Percentiles rank a stretch among this genome's conserved stretches.
These are phyloP conservation scores for Dichetophora obliterata DNA, from an alignment of 2,888 invertebrate genomes.

Conservation along the genomic window DNA sequence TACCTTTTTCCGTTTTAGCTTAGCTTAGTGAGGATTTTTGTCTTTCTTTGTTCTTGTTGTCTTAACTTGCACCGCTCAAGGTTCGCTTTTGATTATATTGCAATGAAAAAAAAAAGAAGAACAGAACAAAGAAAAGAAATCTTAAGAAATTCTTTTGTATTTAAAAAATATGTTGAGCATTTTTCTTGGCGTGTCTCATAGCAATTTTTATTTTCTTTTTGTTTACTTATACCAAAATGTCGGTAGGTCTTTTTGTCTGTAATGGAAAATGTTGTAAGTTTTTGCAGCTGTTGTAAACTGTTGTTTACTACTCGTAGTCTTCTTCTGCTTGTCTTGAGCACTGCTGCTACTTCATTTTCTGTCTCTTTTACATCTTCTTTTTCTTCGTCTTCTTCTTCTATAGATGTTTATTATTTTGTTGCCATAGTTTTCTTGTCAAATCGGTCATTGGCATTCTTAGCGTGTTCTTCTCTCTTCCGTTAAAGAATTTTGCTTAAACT, in stretches of 20 bases:
- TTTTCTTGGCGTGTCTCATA: background rate
- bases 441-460: conserved; percentile 21
- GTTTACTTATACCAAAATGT: background rate
- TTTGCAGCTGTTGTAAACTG: background rate
- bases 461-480: background rate
- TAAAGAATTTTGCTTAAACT: background rate
- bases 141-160: conserved; percentile 4
- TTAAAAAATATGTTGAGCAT: conserved; percentile 13
- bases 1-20: conserved; percentile 11
- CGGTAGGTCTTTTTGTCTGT: background rate
- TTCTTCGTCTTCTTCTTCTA: background rate
- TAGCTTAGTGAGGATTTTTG: background rate
- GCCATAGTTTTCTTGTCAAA: background rate
- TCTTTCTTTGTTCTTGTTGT: background rate
- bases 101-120: too few relatives aligned
- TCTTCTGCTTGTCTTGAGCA: background rate
- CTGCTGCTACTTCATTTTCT: background rate
- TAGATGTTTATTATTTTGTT: too few relatives aligned
- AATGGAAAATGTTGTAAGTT: background rate
- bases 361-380: background rate
- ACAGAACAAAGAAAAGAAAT: background rate
- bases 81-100: too few relatives aligned
- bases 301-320: background rate
- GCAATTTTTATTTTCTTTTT: background rate
- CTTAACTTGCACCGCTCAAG: too few relatives aligned